These are phyloP conservation scores for Clistopyga incitator DNA, from an alignment of 2,888 invertebrate genomes.

Conservation along the genomic window DNA sequence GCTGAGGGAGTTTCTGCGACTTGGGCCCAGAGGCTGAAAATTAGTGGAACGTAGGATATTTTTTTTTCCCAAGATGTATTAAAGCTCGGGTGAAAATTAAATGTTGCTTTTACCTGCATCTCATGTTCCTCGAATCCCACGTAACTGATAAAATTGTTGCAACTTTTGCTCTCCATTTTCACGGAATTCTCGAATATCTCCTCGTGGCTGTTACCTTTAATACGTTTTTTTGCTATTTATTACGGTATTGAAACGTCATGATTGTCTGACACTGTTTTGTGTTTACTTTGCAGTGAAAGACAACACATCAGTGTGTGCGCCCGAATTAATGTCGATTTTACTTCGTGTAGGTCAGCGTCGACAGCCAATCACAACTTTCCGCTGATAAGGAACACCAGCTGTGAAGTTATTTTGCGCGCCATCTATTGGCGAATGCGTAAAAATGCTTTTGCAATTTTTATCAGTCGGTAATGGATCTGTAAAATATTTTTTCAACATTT, in stretches of 20 bases:
- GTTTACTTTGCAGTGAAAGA: constrained; percentile 65
- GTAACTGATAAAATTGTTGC: constrained; percentile 84
- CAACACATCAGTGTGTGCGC: constrained; percentile 28
- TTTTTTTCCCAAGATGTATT: too few species aligned
- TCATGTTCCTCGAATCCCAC: constrained; percentile 84
- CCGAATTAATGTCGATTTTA: background rate
- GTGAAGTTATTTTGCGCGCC: background rate
- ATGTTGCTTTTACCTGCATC: constrained; percentile 80
- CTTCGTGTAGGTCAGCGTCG: background rate
- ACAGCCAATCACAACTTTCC: background rate
- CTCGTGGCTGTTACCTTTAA: constrained; percentile 11
- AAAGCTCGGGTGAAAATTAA: constrained; percentile 18
- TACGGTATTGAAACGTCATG: constrained; percentile 59
- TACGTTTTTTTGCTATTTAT: constrained; percentile 42
- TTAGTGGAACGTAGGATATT: background rate
- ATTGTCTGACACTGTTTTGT: constrained; percentile 57
- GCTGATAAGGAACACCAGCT: constrained; percentile 9
- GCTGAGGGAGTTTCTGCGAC: constrained; percentile 79
- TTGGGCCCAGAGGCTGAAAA: constrained; percentile 77
- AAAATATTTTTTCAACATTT: too few species aligned
- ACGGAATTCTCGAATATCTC: background rate
- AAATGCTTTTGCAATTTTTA: too few species aligned
- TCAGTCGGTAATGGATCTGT: too few species aligned
- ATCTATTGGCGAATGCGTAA: constrained; percentile 29
- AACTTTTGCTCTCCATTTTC: constrained; percentile 81